Base-by-base conservation (phyloP, 2,113 vertebrate genomes). In the Siphamia tubifer region DNA sequence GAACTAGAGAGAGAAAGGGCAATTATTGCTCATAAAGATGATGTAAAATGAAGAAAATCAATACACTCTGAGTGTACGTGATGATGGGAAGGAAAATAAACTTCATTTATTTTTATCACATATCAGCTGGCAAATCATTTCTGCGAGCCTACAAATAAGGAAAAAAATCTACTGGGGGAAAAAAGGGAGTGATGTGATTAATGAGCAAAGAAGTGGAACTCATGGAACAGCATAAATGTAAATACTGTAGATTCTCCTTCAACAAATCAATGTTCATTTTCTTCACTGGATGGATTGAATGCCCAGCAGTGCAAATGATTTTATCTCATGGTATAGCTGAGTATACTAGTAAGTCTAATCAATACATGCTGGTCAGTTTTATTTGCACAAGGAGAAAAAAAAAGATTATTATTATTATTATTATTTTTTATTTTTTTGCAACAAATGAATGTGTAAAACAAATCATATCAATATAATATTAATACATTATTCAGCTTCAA, bases 221-320 rank as follows among this genome's bases (percentile, higher is more conserved):
- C 48, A 40, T 27, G 36, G 43, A 54, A 12, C 17, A 32, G 43
- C 31, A 52, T 45, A 42, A 74, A 78, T 81, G 53, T 48, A 85
- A 81, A 81, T 77, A 48, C 43, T n/a, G 23, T 15, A 32, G 43
- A 42, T 45, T 34, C 27, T 73, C 58, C 15, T 67, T 31, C 8
- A 47, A 32, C 60, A 49, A 74, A 84, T 85, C 71, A 72, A 85
- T 80, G 66, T 30, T 77, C 35, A 83, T 74, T 81, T 77, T 79
- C 68, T 28, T 61, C 25, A 31, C 40, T 48, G 44, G 56, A 72
- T 60, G 35, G 43, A 71, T 56, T 42, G 8, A 65, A 54, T 11
- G 54, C 24, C 58, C 15, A 3, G 25, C 23, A 45, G 44, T 20
- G 16, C 30, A 43, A 61, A 36, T 25, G 7, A 52, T 52, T 63